Evolutionary conservation across 1,140 invertebrate species (phyloP).

Genomic region (Cydia pomonella): DNA sequence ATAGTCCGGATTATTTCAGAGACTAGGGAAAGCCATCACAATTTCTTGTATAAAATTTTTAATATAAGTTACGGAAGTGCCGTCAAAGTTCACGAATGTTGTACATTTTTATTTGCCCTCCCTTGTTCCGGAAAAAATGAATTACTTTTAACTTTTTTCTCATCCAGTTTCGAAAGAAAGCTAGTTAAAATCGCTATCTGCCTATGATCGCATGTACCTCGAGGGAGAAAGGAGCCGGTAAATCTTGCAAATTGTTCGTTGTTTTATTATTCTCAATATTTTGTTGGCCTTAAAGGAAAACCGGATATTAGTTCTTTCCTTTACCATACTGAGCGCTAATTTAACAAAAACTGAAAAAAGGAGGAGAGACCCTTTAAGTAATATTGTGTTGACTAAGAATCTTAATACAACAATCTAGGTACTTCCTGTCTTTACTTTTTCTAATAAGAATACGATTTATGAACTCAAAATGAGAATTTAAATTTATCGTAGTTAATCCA

Average conservation of each 20-base stretch:
- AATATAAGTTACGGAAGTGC: constrained; percentile 53
- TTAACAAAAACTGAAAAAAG: not conserved
- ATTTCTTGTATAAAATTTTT: constrained; percentile 55
- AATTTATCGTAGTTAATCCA: too few species aligned
- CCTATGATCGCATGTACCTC: constrained; percentile 25
- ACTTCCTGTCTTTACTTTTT: too few species aligned
- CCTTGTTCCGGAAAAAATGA: constrained; percentile 52
- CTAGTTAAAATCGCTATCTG: constrained; percentile 33
- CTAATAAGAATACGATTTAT: too few species aligned
- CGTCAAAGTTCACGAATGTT: constrained; percentile 52
- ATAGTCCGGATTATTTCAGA: constrained; percentile 34
- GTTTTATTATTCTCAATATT: not conserved
- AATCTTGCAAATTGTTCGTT: constrained; percentile 23
- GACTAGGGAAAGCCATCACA: constrained; percentile 35
- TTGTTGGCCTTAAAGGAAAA: not conserved
- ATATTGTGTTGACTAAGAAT: too few species aligned
- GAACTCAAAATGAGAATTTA: too few species aligned
- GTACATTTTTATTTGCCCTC: constrained; percentile 61
- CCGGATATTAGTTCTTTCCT: not conserved
- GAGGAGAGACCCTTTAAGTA: too few species aligned
- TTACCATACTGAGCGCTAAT: not conserved
- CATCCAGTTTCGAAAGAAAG: constrained; percentile 37
- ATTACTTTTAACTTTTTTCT: constrained; percentile 50
- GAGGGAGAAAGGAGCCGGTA: not conserved
- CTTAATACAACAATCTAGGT: too few species aligned